Evolutionary conservation across 2,888 invertebrate genomes (phyloP).

Genomic region (Onchidella celtica): DNA sequence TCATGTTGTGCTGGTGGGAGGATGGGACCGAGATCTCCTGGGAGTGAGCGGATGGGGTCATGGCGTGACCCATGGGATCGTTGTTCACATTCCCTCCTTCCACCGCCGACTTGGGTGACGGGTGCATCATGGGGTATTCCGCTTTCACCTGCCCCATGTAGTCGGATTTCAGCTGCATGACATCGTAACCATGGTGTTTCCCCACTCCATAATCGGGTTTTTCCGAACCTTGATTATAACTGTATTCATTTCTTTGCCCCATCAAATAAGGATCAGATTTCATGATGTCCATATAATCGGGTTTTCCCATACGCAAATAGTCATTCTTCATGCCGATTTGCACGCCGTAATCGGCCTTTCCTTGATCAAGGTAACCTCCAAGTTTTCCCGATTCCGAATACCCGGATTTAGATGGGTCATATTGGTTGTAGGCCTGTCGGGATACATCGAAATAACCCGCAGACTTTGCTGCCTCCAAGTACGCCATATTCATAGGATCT

Average conservation of each 20-base stretch:
- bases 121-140: constrained; percentile 37
- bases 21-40: not conserved
- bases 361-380: not conserved
- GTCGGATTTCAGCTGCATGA: constrained; percentile 24
- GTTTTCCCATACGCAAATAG: constrained; percentile 23
- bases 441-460: constrained; percentile 41
- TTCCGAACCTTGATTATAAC: not conserved
- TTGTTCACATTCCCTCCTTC: not conserved
- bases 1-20: constrained; percentile 11
- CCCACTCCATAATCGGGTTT: not conserved
- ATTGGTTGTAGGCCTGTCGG: constrained; percentile 25
- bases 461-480: constrained; percentile 45
- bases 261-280: constrained; percentile 35
- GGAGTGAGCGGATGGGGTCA: constrained; percentile 3
- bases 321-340: constrained; percentile 13
- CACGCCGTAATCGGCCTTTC: constrained; percentile 25
- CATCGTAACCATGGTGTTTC: constrained; percentile 10
- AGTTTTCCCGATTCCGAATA: constrained; percentile 19
- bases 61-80: constrained; percentile 17
- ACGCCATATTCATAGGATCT: constrained; percentile 42
- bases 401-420: constrained; percentile 26
- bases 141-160: constrained; percentile 27
- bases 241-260: constrained; percentile 29
- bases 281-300: constrained; percentile 36
- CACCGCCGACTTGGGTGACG: not conserved